Evolutionary conservation across 23 tunicate species (phyloP), one percentile per base, ranked within the genome.

Genomic region (Halocynthia roretzi): DNA sequence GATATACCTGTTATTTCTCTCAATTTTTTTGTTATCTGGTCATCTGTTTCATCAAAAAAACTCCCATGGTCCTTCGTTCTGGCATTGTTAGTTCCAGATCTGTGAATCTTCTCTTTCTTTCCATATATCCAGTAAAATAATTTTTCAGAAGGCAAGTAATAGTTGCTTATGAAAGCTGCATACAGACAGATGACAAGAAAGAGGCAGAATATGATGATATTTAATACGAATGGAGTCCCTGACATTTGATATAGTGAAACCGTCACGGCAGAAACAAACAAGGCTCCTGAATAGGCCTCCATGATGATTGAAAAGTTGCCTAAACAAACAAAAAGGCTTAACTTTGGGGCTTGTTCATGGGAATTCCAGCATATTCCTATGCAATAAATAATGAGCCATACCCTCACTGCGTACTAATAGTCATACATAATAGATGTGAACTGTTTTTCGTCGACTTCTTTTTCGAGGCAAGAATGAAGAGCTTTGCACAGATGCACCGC

Each of bases 401-500:
- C 49, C 50, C 67, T 50, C 52, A 12, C 44, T 10, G 31, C 12
- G 8, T 52, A 44, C 84, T 81, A 91, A 61, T 85, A 69, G 50
- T 86, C 87, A 77, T 50, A 79, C 63, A 90, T 51, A 18, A 91
- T 71, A 10, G 76, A 52, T 10, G 81, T 56, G 55, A 85, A 61
- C 23, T 92, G 80, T 62, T 82, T 72, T 7, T 92, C 98, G 51
- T 78, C 54, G 51, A 69, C 76, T 68, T 78, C 75, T 7, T 67
- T 72, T 53, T 82, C 82, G 2, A 52, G 9, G 52, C 90, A 86
- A 15, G n/a, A n/a, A 10, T 75, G 52, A 72, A 84, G 54, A 6
- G 92, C 92, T 82, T 78, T 92, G 71, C 92, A 44, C 2, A 92
- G 70, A 50, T 67, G 87, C 12, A 86, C 83, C 4, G 98, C 98